These are phyloP conservation scores for Tinea semifulvella DNA, from an alignment of 2,888 invertebrate genomes.

Conservation along the genomic window DNA sequence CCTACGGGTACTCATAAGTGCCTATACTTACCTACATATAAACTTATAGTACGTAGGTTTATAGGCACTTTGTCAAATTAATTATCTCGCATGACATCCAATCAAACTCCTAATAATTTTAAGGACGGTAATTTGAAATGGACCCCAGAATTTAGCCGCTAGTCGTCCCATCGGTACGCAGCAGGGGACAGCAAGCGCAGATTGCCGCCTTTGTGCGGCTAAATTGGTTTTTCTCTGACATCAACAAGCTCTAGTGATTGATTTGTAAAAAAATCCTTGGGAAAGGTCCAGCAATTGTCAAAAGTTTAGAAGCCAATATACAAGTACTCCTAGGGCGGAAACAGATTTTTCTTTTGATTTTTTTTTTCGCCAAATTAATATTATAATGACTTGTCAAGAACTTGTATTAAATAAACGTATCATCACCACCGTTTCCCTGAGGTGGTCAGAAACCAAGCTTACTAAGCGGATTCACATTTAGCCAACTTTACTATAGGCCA, in stretches of 20 bases:
- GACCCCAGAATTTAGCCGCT: background rate
- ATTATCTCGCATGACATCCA: slow-evolving; percentile 31
- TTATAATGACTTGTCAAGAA: no score
- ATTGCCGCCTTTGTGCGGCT: slow-evolving; percentile 37
- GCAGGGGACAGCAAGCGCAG: slow-evolving; percentile 2
- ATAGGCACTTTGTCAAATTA: slow-evolving; percentile 13
- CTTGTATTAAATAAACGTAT: no score
- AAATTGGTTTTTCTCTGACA: slow-evolving; percentile 46
- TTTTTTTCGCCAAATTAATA: no score
- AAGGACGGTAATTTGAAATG: slow-evolving; percentile 12
- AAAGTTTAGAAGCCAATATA: background rate
- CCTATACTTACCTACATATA: no score
- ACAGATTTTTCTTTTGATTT: no score
- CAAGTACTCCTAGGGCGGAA: no score
- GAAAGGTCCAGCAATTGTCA: slow-evolving; percentile 7
- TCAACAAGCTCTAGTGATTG: slow-evolving; percentile 10
- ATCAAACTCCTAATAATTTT: slow-evolving; percentile 40
- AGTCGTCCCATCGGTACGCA: slow-evolving; percentile 2
- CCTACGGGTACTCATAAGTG: no score
- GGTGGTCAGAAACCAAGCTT: no score
- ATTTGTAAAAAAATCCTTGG: slow-evolving; percentile 9
- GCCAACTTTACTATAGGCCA: no score
- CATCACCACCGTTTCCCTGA: no score
- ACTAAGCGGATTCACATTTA: no score
- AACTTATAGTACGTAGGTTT: background rate